Percentiles rank a stretch among this genome's conserved stretches.
phyloP scores from a whole-genome alignment of 1,140 invertebrate genomes.

The Magallana angulata region DNA sequence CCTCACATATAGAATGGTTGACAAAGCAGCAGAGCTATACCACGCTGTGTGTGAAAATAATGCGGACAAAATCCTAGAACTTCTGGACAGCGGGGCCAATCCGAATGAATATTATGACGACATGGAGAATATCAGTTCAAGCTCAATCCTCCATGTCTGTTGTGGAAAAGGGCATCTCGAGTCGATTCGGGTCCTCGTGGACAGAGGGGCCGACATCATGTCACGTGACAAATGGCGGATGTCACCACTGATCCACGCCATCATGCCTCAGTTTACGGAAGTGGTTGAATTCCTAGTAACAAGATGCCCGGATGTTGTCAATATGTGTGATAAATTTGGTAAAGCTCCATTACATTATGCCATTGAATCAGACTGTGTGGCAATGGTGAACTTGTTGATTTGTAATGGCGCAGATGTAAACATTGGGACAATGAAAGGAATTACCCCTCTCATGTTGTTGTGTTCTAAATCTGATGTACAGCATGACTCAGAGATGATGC shows the following conservation, averaged over 20 bases:
- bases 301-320: conserved; percentile 29
- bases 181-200: conserved; percentile 53
- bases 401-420: conserved; percentile 53
- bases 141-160: conserved; percentile 59
- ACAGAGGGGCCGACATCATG: conserved; percentile 54
- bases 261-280: conserved; percentile 53
- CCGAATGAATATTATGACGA: conserved; percentile 54
- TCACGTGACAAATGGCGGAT: conserved; percentile 62
- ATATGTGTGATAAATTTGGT: conserved; percentile 56
- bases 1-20: not conserved
- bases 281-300: conserved; percentile 55
- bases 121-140: conserved; percentile 47
- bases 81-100: conserved; percentile 50
- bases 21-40: conserved; percentile 46
- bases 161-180: conserved; percentile 57
- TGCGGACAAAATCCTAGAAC: conserved; percentile 17
- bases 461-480: conserved; percentile 29
- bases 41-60: conserved; percentile 53
- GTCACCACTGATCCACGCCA: conserved; percentile 61
- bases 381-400: conserved; percentile 44
- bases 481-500: conserved; percentile 33
- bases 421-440: conserved; percentile 45
- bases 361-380: conserved; percentile 48
- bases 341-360: conserved; percentile 57
- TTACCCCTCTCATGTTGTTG: conserved; percentile 57